phyloP scores from a whole-genome alignment of 2,888 invertebrate genomes.

The Cephus sareptanus region DNA sequence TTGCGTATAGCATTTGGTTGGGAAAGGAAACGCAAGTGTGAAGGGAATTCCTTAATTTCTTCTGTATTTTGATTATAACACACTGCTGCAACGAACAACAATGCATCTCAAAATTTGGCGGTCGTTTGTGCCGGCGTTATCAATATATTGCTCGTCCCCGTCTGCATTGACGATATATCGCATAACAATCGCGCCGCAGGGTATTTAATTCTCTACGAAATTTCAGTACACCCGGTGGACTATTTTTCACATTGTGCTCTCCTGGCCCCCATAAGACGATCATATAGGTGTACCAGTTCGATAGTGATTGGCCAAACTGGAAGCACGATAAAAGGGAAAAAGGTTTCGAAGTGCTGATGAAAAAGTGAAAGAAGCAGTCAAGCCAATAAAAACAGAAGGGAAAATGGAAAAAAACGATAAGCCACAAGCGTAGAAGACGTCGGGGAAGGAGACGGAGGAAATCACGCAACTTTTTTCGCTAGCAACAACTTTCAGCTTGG shows the following conservation, averaged over 20 bases:
- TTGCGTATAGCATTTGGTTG: too few species aligned
- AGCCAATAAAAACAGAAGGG: not conserved
- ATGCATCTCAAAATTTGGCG: not conserved
- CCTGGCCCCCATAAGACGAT: not conserved
- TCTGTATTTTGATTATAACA: not conserved
- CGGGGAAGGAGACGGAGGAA: not conserved
- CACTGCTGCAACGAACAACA: not conserved
- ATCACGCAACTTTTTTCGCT: constrained; percentile 2
- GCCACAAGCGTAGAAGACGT: not conserved
- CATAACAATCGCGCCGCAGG: not conserved
- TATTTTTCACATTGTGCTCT: not conserved
- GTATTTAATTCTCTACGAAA: not conserved
- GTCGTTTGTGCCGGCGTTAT: not conserved
- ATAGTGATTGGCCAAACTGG: not conserved
- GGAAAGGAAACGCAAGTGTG: too few species aligned
- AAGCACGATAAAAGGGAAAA: not conserved
- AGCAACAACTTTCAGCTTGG: not conserved
- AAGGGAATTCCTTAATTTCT: not conserved
- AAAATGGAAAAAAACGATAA: not conserved
- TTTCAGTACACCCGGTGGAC: not conserved
- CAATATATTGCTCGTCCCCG: not conserved
- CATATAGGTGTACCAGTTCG: not conserved
- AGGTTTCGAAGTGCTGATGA: constrained; percentile 10
- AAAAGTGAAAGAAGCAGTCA: constrained; percentile 3
- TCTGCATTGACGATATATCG: not conserved